Base-by-base conservation (phyloP, 2,888 invertebrate genomes). In the Euplagia quadripunctaria region DNA sequence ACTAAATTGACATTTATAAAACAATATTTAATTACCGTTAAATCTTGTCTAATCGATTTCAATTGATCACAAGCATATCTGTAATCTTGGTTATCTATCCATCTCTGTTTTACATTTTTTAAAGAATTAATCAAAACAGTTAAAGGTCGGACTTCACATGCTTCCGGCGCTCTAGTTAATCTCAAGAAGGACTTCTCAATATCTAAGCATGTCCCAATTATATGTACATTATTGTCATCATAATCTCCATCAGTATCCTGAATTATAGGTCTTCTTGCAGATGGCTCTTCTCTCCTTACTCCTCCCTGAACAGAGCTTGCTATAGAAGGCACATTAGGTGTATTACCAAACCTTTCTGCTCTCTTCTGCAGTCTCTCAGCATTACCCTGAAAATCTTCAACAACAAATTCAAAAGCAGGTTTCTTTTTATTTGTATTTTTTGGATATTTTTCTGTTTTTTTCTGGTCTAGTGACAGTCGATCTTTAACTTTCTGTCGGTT, bases 11-110 rank as follows among this genome's bases (percentile, higher is more conserved):
- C 31, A 31, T 31, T 31, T 31, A 31, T 31, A 31, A 31, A 31
- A 31, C 31, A 31, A 31, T 2, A 31, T 31, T 31, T 55, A 9
- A 0, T 55, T 94, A 99, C 99, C 79, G 99, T 99, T 86, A 99
- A 96, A 97, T 99, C 99, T 96, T 99, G 99, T 85, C 99, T 96
- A 83, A 99, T 99, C 12, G 99, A 99, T 94, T 99, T 99, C 74
- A 99, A 96, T 94, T 99, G 99, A 96, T 99, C 99, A 96, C 99
- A 99, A 76, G 99, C 98, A 96, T 99, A 99, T 94, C 97, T 97
- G 94, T 99, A 99, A 95, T 99, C 99, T 89, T 98, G 98, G 87
- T 98, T 98, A 74, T 97, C 96, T 81, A 97, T 97, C 99, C 99
- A 99, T 87, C 98, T 97, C 66, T 97, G 96, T 94, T 99, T 99